Conservation (phyloP, 53 echinoderm and acorn worm species). For the Paracentrotus lividus region DNA sequence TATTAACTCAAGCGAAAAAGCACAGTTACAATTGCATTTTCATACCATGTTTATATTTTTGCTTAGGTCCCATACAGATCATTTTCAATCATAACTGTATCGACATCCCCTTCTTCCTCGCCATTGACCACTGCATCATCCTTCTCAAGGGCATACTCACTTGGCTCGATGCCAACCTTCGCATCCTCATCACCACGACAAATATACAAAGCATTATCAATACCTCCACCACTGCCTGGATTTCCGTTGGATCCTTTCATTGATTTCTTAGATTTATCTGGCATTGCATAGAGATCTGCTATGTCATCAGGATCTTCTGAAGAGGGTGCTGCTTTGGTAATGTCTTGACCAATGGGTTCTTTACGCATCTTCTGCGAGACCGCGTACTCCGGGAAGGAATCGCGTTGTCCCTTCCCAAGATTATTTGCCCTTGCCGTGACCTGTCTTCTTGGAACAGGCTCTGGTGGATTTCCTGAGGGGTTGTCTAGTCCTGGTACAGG, state of each 20-base stretch:
- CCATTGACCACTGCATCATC: background rate
- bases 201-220: background rate
- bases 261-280: background rate
- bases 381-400: conserved; percentile 9
- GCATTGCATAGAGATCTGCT: background rate
- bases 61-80: background rate
- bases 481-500: background rate
- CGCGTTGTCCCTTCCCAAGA: background rate
- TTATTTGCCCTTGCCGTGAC: too few relatives aligned
- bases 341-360: background rate
- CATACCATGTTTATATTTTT: too few relatives aligned
- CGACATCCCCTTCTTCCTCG: background rate
- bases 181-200: background rate
- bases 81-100: conserved; percentile 9
- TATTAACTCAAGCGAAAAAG: too few relatives aligned
- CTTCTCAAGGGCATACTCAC: background rate
- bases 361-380: background rate
- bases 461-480: background rate
- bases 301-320: background rate
- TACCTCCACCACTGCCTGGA: background rate
- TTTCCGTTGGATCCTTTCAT: background rate
- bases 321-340: background rate
- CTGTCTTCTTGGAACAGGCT: background rate
- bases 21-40: too few relatives aligned
- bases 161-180: background rate